phyloP scores from a whole-genome alignment of 2,797 vertebrate genomes.

The Microcaecilia unicolor region DNA sequence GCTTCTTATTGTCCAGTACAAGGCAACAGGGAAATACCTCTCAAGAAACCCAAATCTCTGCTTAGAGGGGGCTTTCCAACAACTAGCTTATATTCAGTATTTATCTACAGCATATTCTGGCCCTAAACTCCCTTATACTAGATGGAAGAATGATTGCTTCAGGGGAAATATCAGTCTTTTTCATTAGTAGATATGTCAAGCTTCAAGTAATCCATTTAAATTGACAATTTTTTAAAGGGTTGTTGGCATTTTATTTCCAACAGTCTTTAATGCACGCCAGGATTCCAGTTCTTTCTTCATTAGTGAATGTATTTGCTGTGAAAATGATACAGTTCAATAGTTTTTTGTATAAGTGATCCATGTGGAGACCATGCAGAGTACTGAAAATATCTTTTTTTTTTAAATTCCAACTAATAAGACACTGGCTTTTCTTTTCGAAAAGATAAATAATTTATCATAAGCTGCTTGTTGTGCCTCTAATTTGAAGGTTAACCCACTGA shows the following conservation, averaged over 20 bases:
- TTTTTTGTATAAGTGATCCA: too few relatives aligned
- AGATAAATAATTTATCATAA: constrained; percentile 18
- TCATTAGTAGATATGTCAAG: constrained; percentile 8
- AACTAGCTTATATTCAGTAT: too few relatives aligned
- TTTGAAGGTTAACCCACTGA: constrained; percentile 25
- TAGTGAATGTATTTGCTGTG: not conserved
- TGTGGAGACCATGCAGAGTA: too few relatives aligned
- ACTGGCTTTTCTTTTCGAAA: not conserved
- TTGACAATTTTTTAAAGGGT: constrained; percentile 11
- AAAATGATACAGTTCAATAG: not conserved
- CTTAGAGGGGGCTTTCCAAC: too few relatives aligned
- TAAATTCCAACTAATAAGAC: not conserved
- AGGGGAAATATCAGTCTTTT: constrained; percentile 10
- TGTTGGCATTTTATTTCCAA: constrained; percentile 2
- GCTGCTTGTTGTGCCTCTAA: constrained; percentile 2
- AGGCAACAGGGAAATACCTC: too few relatives aligned
- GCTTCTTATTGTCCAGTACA: too few relatives aligned
- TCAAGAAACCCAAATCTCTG: too few relatives aligned
- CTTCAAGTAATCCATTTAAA: constrained; percentile 9
- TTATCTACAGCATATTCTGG: constrained; percentile 3
- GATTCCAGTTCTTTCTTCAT: too few relatives aligned
- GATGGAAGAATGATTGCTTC: constrained; percentile 6
- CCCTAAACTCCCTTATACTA: constrained; percentile 4
- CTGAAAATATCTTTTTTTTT: too few relatives aligned
- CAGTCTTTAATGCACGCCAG: too few relatives aligned